These are phyloP conservation scores for Polymixis flavicincta DNA, from an alignment of 2,888 invertebrate genomes.

Conservation along the genomic window DNA sequence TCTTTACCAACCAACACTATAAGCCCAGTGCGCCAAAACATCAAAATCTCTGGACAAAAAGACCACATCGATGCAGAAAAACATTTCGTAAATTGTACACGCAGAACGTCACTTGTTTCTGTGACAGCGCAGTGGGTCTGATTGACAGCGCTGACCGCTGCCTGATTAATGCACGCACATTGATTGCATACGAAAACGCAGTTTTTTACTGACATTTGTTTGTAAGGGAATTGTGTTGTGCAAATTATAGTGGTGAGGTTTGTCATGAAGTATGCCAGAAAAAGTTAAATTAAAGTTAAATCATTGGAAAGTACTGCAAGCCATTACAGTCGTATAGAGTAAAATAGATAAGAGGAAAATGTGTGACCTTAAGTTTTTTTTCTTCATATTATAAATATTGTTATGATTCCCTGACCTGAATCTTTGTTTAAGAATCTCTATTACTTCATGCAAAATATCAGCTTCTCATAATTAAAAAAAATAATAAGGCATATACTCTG, in stretches of 20 bases:
- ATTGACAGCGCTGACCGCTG: slow-evolving; percentile 64
- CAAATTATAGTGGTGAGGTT: neutral
- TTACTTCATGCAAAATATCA: neutral
- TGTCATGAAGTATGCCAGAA: neutral
- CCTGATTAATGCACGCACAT: slow-evolving; percentile 65
- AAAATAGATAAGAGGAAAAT: neutral
- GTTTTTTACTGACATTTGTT: slow-evolving; percentile 50
- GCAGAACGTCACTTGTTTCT: slow-evolving; percentile 57
- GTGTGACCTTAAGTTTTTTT: neutral
- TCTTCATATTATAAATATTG: neutral
- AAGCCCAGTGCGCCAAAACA: slow-evolving; percentile 30
- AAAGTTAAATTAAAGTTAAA: neutral
- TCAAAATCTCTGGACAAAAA: slow-evolving; percentile 42
- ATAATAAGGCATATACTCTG: neutral
- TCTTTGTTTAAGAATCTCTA: neutral
- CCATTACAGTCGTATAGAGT: neutral
- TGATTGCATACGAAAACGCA: slow-evolving; percentile 61
- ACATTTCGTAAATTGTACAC: slow-evolving; percentile 63
- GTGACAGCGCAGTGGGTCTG: slow-evolving; percentile 54
- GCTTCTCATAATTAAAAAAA: neutral
- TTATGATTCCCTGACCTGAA: neutral
- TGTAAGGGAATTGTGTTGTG: slow-evolving; percentile 17
- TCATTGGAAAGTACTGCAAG: too few species aligned
- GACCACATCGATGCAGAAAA: slow-evolving; percentile 27
- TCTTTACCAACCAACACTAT: neutral